A percentile compares a stretch with the other conserved stretches of the same genome.
phyloP scores from a whole-genome alignment of 2,888 invertebrate species.

The Leptinotarsa rubiginosa region DNA sequence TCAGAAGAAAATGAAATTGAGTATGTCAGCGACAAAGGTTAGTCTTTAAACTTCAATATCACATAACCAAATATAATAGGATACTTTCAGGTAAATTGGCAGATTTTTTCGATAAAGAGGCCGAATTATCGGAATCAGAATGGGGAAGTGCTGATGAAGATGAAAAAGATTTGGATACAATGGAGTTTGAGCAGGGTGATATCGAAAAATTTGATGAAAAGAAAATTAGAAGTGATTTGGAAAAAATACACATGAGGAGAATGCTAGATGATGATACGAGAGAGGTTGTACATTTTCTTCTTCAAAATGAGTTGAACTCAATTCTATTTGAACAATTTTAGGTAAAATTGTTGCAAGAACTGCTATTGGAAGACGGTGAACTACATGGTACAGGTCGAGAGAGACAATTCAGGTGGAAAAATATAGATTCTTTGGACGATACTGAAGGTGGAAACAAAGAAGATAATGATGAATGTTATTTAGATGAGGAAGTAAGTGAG shows the following conservation, averaged over 20 bases:
- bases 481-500: constrained; percentile 80
- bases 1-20: constrained; percentile 85
- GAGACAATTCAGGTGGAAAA: constrained; percentile 88
- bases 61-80: constrained; percentile 17
- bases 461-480: constrained; percentile 68
- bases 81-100: constrained; percentile 63
- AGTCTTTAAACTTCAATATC: not conserved
- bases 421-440: constrained; percentile 65
- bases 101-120: constrained; percentile 90
- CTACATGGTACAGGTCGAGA: constrained; percentile 80
- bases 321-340: constrained; percentile 16
- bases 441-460: constrained; percentile 54
- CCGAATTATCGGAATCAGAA: constrained; percentile 91
- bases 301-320: not conserved
- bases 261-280: constrained; percentile 89
- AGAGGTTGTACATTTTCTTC: constrained; percentile 69
- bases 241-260: constrained; percentile 87
- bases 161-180: constrained; percentile 80
- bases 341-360: constrained; percentile 80
- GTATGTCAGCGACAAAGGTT: constrained; percentile 40
- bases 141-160: constrained; percentile 92
- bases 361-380: constrained; percentile 91
- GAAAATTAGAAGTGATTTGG: constrained; percentile 82
- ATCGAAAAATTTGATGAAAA: constrained; percentile 84
- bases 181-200: constrained; percentile 89